A percentile compares a stretch with the other conserved stretches of the same genome.
phyloP scores from a whole-genome alignment of 1,140 invertebrate genomes.

The Tachypleus tridentatus region DNA sequence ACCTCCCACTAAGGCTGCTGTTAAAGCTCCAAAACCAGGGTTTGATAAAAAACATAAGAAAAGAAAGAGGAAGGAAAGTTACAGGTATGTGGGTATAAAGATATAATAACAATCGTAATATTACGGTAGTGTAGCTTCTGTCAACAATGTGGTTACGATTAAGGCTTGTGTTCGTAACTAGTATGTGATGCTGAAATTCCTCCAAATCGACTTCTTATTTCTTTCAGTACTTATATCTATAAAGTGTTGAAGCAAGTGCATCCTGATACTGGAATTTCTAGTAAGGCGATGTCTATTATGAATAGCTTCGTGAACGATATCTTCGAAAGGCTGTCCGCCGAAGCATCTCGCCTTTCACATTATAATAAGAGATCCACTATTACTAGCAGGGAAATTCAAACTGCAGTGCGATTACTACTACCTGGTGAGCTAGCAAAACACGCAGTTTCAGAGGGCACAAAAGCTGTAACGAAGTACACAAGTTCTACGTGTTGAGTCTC shows the following conservation, averaged over 20 bases:
- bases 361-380: slow-evolving; percentile 33
- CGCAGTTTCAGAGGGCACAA: slow-evolving; percentile 40
- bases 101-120: too few relatives aligned
- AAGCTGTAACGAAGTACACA: slow-evolving; percentile 40
- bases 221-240: slow-evolving; percentile 40
- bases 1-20: too few relatives aligned
- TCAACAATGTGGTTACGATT: too few relatives aligned
- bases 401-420: slow-evolving; percentile 33
- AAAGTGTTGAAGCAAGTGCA: slow-evolving; percentile 37
- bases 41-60: too few relatives aligned
- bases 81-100: too few relatives aligned
- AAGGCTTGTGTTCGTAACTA: too few relatives aligned
- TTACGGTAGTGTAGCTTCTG: too few relatives aligned
- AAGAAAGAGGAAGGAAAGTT: too few relatives aligned
- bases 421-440: slow-evolving; percentile 37
- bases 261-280: slow-evolving; percentile 41
- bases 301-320: slow-evolving; percentile 39
- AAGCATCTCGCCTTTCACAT: slow-evolving; percentile 30
- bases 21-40: too few relatives aligned
- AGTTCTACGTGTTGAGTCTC: slow-evolving; percentile 26
- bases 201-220: too few relatives aligned
- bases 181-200: too few relatives aligned
- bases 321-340: slow-evolving; percentile 33
- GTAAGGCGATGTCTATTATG: slow-evolving; percentile 42
- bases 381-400: slow-evolving; percentile 35